Base-by-base conservation (phyloP, 2,888 invertebrate species). In the Cordilura impudica region DNA sequence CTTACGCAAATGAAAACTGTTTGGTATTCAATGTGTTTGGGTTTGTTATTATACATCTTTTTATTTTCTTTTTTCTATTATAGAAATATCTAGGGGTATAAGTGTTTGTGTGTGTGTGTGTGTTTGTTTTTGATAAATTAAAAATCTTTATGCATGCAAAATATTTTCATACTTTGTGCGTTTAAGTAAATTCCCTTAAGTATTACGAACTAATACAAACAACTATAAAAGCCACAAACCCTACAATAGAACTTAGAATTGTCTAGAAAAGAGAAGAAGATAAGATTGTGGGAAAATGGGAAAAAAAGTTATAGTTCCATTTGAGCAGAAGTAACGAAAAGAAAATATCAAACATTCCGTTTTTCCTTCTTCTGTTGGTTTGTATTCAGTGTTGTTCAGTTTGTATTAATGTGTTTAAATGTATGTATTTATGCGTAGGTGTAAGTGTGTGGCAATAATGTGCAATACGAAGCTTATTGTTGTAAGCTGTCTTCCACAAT, bases 401-500 rank as follows among this genome's bases (percentile, higher is more conserved):
- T 39, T 31, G 8, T 39, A 2, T 26, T 26, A 26, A 26, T 26
- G 6, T 26, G 6, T 4, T 39, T 39, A 49, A 12, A 23, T 12
- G 5, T n/a, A 5, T 43, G 16, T 51, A n/a, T 21, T 19, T 43
- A 19, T 54, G 45, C 16, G 26, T 39, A 3, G 23, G 8, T 18
- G 5, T n/a, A 10, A 10, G 4, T 19, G 14, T 56, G 18, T 19
- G 18, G n/a, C n/a, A 14, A n/a, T 58, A 16, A 2, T 31, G 45
- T 16, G 26, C 10, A 18, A 35, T 26, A 51, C 45, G 1, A 53
- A 53, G 53, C 31, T 29, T 39, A 60, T 74, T 77, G 53, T 65
- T 31, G 21, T 67, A 8, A 26, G 49, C 66, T 72, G 77, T 72
- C 77, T 77, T 49, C 77, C 66, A 72, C 77, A 77, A 71, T 72